Base-by-base conservation (phyloP, 1,140 invertebrate species). In the Drosophila ficusphila region DNA sequence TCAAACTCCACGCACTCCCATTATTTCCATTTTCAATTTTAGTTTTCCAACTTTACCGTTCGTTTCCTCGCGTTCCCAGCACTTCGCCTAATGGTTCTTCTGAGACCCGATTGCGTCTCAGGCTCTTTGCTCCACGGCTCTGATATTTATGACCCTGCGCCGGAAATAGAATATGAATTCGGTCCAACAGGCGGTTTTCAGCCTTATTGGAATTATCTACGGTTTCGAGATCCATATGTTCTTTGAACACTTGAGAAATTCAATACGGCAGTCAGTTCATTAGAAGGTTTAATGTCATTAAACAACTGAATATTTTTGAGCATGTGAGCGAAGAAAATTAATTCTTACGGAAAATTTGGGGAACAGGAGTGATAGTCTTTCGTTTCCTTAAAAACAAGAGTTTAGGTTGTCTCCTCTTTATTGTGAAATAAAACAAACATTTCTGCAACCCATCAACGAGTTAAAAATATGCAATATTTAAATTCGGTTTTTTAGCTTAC, bases 121-220 rank as follows among this genome's bases (percentile, higher is more conserved):
- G 77, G 21, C 54, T 61, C 39, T 33, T 29, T 4, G 12, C 41
- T 72, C 52, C 41, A 8, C 18, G 42, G 39, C 36, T 65, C 25
- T 42, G 27, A 73, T 69, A 69, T 85, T 86, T 85, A 86, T 76
- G 65, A 65, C n/a, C 70, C 21, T 70, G 47, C 39, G 48, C 81
- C 81, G 81, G 81, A 85, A 85, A 85, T 85, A 85, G 72, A 61
- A 39, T 54, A 19, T 21, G 65, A 76, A 16, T 76, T 71, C 9
- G 64, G 46, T 60, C 44, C 39, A 78, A 12, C 42, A 41, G 34
- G 23, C 23, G 41, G 39, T 18, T 49, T 60, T 44, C 75, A 86
- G 72, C 81, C 73, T 58, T 86, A 77, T 81, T 67, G 64, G 77
- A 88, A 88, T 88, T 88, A 77, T 77, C 72, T 41, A 47, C 38